Base-by-base conservation (phyloP, 2,113 vertebrate species). In the Naja naja region DNA sequence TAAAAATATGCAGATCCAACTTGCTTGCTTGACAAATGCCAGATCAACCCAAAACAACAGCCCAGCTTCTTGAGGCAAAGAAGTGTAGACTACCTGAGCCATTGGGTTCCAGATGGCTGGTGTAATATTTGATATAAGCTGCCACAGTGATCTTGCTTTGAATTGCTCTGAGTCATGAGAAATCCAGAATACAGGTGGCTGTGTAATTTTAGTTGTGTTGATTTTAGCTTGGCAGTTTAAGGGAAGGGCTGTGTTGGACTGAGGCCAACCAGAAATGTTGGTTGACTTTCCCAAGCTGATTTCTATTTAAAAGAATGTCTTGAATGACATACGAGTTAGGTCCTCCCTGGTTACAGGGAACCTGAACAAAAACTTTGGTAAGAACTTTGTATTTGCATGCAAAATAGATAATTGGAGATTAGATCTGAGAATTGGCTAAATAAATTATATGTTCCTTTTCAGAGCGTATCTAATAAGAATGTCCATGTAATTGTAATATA, bases 71-170 rank as follows among this genome's bases (percentile, higher is more conserved):
- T 3, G 16, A 91, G 11, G 1, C 5, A 14, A 64, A 91, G 43
- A 55, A 87, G 18, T 1, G 30, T 0, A 27, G 54, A 69, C 56
- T 1, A 0, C 0, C 14, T 58, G 22, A 92, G 12, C 55, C n/a
- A 60, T 90, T 90, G 43, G 0, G 20, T 58, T 91, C 7, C 47
- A 2, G 56, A 89, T 5, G 7, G 54, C 54, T 4, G 10, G 55
- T 3, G 0, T 3, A 27, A 14, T 56, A 9, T 39, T 52, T 0
- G 0, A 2, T 53, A 27, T 0, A 0, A 2, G 0, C 1, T 4
- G 54, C 93, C 64, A 0, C 16, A 43, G 34, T 20, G 23, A 9
- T 85, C 53, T 89, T 0, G 0, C 4, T 6, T 34, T 45, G 55
- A 10, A 3, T 4, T 8, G 34, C 56, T 58, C 2, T 55, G 30